Evolutionary conservation across 64 coral and sea anemone genomes (phyloP).

Genomic region (Montipora foliosa): DNA sequence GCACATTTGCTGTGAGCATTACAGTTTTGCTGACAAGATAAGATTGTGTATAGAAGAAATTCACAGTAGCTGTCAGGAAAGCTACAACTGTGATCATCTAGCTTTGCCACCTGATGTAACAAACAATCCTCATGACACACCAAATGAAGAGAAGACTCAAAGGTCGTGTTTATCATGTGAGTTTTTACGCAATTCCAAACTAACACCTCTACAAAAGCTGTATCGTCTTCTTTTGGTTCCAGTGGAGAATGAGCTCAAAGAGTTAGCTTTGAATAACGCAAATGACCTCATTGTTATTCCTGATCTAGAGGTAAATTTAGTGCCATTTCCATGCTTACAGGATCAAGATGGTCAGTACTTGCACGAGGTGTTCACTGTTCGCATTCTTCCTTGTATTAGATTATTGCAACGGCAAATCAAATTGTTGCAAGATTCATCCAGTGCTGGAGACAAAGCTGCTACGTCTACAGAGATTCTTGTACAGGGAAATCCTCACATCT

Average conservation of each 20-base stretch:
- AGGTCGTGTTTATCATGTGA: conserved; percentile 52
- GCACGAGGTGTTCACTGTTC: conserved; percentile 52
- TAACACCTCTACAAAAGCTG: conserved; percentile 62
- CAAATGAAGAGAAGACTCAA: not conserved
- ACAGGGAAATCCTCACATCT: conserved; percentile 77
- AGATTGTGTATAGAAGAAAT: conserved; percentile 77
- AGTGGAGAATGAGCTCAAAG: conserved; percentile 60
- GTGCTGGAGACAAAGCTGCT: not conserved
- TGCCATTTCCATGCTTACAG: conserved; percentile 81
- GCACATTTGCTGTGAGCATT: conserved; percentile 74
- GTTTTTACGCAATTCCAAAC: not conserved
- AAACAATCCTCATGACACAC: not conserved
- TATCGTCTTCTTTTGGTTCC: conserved; percentile 52
- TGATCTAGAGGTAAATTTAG: conserved; percentile 57
- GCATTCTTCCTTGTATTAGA: conserved; percentile 74
- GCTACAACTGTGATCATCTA: conserved; percentile 83
- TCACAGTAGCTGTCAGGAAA: conserved; percentile 21
- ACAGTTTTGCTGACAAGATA: conserved; percentile 49
- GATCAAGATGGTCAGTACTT: conserved; percentile 61
- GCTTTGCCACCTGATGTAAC: conserved; percentile 49
- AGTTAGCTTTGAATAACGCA: not conserved
- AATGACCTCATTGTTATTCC: conserved; percentile 73
- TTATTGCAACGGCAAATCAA: conserved; percentile 22
- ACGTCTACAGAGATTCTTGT: conserved; percentile 66
- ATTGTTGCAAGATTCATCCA: conserved; percentile 2